Conservation (phyloP, 2,113 vertebrate species). For the Ceyx melanurus region DNA sequence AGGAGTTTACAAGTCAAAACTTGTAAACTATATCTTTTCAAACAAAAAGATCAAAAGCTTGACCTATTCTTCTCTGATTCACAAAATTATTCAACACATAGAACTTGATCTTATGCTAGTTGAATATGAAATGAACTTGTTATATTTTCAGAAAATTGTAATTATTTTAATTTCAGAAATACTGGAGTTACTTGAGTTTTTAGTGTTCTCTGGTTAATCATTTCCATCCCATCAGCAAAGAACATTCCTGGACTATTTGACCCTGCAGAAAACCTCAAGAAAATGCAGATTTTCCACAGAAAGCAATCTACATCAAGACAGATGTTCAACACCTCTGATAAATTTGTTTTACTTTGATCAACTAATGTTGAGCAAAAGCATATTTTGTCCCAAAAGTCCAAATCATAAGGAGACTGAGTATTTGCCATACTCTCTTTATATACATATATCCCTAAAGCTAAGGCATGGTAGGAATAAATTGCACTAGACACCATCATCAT, state of each 20-base stretch:
- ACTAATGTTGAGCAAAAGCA: neutral
- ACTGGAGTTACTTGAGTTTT: neutral
- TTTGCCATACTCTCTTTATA: neutral
- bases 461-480: neutral
- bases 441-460: neutral
- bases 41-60: neutral
- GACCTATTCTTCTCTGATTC: neutral
- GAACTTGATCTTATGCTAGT: neutral
- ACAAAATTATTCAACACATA: neutral
- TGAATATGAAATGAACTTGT: neutral
- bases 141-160: neutral
- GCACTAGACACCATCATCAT: neutral
- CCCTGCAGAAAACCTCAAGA: neutral
- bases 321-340: neutral
- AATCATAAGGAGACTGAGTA: neutral
- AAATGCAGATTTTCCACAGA: neutral
- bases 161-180: neutral
- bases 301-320: neutral
- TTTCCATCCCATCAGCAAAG: neutral
- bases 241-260: fast-evolving
- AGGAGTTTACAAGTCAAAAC: neutral
- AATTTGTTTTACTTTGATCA: neutral
- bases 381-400: neutral
- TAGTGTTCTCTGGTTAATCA: neutral
- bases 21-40: neutral